Evolutionary conservation across 1,140 invertebrate genomes (phyloP), one percentile per base, ranked within the genome.

Genomic region (Philotrypesis tridentata): DNA sequence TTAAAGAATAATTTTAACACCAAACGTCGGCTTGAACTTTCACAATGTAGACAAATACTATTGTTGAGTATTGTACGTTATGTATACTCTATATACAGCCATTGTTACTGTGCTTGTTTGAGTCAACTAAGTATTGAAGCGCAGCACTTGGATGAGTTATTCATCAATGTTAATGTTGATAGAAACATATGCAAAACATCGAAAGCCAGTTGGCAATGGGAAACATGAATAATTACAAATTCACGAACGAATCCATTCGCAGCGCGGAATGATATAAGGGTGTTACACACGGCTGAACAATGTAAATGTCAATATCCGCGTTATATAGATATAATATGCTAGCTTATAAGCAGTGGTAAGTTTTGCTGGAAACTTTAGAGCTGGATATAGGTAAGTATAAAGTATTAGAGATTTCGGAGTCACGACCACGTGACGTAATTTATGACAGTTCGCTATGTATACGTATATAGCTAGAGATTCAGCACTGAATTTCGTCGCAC

Each of bases 341-440:
- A 67, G 31, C 7, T 3, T 43, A 3, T 43, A 37, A 37, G 33
- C 33, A 43, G 3, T 43, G 12, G 40, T 14, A 43, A 43, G 40
- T 43, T 55, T 6, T 33, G 27, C 17, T 31, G 12, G 17, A 14
- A 70, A 70, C 67, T n/a, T 70, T 21, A 31, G n/a, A 29, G 27
- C 29, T 70, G 67, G 29, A 31, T 37, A n/a, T n/a, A n/a, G n/a
- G n/a, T n/a, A 65, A 65, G 63, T 25, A 65, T 65, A 5, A 8
- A 14, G 14, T 29, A 33, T 70, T 8, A 8, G 27, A 23, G 67
- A 33, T 70, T 33, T 31, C 67, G 67, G 21, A 55, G 48, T 55
- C 48, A 55, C 48, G 9, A 8, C 27, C 67, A n/a, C 70, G 70
- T 72, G 70, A 72, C 70, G 70, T 72, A 72, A 72, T 72, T 72